Evolutionary conservation across 1,140 invertebrate species (phyloP).

Genomic region (Wasmannia auropunctata): DNA sequence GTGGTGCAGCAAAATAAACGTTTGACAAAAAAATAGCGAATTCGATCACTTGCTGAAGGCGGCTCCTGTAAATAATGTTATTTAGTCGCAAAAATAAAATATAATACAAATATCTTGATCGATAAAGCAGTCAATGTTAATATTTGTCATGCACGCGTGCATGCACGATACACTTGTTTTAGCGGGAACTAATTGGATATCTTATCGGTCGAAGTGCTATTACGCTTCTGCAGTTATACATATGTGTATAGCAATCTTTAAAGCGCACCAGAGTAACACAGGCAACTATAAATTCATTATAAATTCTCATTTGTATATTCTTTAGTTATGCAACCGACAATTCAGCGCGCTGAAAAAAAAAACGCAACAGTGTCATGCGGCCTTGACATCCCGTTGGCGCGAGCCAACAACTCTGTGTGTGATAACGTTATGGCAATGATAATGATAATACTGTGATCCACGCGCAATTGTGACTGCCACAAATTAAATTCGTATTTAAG

Average conservation of each 20-base stretch:
- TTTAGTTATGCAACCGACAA: neutral
- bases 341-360: neutral
- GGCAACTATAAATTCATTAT: neutral
- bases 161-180: neutral
- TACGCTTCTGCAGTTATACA: neutral
- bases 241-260: neutral
- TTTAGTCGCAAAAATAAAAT: neutral
- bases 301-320: conserved; percentile 22
- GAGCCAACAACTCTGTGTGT: neutral
- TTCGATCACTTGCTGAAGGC: neutral
- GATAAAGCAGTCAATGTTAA: neutral
- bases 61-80: neutral
- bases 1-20: neutral
- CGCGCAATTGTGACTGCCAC: neutral
- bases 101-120: neutral
- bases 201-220: neutral
- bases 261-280: neutral
- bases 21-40: neutral
- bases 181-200: neutral
- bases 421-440: neutral
- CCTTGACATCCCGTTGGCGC: neutral
- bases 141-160: neutral
- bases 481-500: neutral
- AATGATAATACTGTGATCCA: neutral
- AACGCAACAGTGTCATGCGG: neutral